Evolutionary conservation across 2,888 invertebrate species (phyloP), one percentile per base, ranked within the genome.

Genomic region (Pyrrhia umbra): DNA sequence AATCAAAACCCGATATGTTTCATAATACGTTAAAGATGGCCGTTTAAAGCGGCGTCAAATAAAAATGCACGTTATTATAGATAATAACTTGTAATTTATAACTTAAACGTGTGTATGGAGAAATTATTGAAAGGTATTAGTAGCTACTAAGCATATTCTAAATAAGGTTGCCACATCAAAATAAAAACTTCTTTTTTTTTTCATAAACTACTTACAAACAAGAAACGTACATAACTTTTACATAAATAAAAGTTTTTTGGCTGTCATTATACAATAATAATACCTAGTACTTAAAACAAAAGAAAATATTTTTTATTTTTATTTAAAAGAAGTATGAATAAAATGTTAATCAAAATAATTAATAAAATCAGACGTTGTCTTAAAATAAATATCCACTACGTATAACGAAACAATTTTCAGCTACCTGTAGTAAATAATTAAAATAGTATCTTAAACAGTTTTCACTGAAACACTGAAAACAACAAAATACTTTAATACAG

Each of bases 21-120:
- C 74, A 67, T 79, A 81, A 78, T 73, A 55, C 70, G 65, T 72
- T 75, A 65, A 72, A 75, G 66, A 64, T 75, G 54, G 54, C 54
- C 65, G 43, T 72, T 65, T 72, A 77, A 62, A 52, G 67, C 68
- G 69, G 62, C 66, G 52, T 80, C 73, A 68, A 75, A 84, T 84
- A 84, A 82, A 79, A 77, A 79, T 70, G 62, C 61, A 66, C 52
- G 67, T 84, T 81, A 85, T 80, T 85, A 84, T 69, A 63, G 64
- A 77, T 82, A 85, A 83, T 84, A 80, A 65, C 71, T 75, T 77
- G 70, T 76, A 55, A 77, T 85, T 84, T 86, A 83, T 85, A 80
- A 74, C 75, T 72, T 75, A 55, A 76, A 63, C 59, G 75, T 79
- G 59, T 66, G 56, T 61, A 66, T 86, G 77, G 80, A 83, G 81